Percentiles rank a stretch among this genome's conserved stretches.
These are phyloP conservation scores for Corythornis madagascariensis DNA, from an alignment of 2,113 vertebrate species.

Conservation along the genomic window DNA sequence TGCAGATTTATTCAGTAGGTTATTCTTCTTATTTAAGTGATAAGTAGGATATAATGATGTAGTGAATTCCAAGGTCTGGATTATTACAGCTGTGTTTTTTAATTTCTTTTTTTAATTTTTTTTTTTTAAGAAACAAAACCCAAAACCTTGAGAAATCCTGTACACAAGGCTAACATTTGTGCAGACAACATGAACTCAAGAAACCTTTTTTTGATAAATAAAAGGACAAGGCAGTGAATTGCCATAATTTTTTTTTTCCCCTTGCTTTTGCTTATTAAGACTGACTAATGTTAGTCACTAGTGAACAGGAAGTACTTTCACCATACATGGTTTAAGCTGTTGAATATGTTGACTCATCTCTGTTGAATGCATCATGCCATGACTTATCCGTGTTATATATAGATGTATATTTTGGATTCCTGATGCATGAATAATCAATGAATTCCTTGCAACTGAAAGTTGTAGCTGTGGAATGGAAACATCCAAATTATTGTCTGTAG, in stretches of 20 bases:
- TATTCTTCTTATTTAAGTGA: neutral
- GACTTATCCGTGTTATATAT: conserved; percentile 8
- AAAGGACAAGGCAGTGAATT: neutral
- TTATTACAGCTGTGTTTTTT: neutral
- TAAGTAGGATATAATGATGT: neutral
- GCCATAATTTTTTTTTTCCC: neutral
- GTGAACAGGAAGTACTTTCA: conserved; percentile 22
- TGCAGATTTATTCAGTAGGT: neutral
- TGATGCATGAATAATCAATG: neutral
- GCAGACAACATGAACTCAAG: neutral
- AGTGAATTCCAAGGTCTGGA: neutral
- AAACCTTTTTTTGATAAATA: conserved; percentile 19
- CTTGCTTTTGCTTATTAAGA: neutral
- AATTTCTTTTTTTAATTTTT: too few relatives aligned
- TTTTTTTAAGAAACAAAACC: neutral
- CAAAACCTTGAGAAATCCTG: neutral
- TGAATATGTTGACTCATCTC: conserved; percentile 46
- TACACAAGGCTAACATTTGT: neutral
- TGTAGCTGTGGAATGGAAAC: neutral
- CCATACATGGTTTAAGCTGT: neutral
- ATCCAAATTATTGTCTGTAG: neutral
- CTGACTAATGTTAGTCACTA: neutral
- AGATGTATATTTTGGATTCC: conserved; percentile 4
- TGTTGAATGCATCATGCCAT: conserved; percentile 8
- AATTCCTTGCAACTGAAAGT: neutral